phyloP scores from a whole-genome alignment of 1,140 invertebrate species.

The Pseudomyrmex gracilis region DNA sequence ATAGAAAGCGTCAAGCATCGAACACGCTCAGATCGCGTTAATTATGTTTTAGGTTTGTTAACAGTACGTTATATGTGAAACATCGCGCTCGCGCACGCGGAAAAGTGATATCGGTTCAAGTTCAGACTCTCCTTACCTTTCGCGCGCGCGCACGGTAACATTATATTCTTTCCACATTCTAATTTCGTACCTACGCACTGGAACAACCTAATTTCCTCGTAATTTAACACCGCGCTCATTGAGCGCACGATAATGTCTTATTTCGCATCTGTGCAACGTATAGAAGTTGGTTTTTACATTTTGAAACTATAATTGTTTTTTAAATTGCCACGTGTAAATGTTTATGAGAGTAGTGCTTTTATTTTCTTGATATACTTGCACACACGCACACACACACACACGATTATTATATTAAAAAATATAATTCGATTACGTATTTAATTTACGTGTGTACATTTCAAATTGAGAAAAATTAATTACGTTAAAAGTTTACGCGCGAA shows the following conservation, averaged over 20 bases:
- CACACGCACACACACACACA: no score
- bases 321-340: neutral
- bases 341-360: neutral
- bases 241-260: neutral
- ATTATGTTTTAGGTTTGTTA: no score
- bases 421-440: neutral
- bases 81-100: no score
- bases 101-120: neutral
- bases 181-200: conserved; percentile 26
- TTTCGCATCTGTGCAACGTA: conserved; percentile 17
- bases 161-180: conserved; percentile 45
- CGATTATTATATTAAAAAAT: neutral
- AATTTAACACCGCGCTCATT: conserved; percentile 29
- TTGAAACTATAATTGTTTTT: neutral
- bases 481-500: neutral
- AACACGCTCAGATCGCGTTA: no score
- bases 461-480: neutral
- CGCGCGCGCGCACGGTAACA: neutral
- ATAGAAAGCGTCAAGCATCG: no score
- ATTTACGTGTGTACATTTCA: neutral
- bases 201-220: conserved; percentile 41
- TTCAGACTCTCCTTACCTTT: neutral
- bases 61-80: no score
- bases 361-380: no score
- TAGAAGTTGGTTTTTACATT: conserved; percentile 18